phyloP scores from a whole-genome alignment of 2,113 vertebrate genomes.

The Sylvicapra grimmia region DNA sequence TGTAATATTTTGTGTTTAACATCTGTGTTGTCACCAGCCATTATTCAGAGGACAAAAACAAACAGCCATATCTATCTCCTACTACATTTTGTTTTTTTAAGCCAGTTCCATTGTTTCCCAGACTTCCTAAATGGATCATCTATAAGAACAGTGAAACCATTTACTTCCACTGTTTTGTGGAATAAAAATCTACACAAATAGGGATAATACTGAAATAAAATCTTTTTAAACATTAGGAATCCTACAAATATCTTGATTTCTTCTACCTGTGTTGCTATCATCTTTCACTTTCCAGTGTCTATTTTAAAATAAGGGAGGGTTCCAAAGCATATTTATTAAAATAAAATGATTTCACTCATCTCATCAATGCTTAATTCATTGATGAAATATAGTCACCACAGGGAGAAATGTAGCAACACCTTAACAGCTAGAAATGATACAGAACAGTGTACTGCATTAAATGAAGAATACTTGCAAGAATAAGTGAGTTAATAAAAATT shows the following conservation, averaged over 20 bases:
- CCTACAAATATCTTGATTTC: background rate
- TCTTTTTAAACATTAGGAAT: background rate
- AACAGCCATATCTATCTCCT: conserved; percentile 33
- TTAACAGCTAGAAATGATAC: background rate
- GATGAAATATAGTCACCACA: background rate
- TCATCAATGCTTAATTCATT: background rate
- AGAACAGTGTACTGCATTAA: background rate
- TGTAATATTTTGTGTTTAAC: conserved; percentile 70
- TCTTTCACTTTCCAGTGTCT: background rate
- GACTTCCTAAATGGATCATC: background rate
- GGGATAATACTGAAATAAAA: background rate
- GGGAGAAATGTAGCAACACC: background rate
- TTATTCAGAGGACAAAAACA: conserved; percentile 63
- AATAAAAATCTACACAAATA: conserved; percentile 9
- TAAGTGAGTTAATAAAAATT: conserved; percentile 51
- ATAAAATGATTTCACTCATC: conserved; percentile 18
- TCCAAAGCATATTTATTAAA: background rate
- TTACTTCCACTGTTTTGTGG: background rate
- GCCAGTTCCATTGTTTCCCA: background rate
- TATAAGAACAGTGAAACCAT: background rate
- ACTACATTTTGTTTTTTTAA: background rate
- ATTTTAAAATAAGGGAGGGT: background rate
- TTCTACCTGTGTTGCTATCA: background rate
- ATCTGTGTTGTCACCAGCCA: conserved; percentile 64
- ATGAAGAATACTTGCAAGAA: conserved; percentile 12